Conservation (phyloP, 2,797 vertebrate species). For the Steatocranus sp. region DNA sequence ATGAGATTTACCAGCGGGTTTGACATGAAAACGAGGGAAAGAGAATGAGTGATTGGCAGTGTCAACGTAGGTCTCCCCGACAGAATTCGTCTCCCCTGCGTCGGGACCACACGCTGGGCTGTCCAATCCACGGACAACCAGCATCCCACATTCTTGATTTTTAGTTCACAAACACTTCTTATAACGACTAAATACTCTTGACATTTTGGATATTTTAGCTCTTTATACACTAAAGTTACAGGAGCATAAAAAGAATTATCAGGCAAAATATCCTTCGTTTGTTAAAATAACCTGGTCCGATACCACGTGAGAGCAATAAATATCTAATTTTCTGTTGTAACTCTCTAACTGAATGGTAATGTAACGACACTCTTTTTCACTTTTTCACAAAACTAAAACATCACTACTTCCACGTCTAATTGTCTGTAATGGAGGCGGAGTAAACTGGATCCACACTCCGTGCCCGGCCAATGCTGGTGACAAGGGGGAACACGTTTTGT, state of each 20-base stretch:
- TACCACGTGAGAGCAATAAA: not conserved
- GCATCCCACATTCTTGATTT: not conserved
- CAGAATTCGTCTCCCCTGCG: not conserved
- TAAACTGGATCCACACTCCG: not conserved
- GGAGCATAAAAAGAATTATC: not conserved
- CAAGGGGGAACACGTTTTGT: not conserved
- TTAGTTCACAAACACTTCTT: not conserved
- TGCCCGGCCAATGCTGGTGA: not conserved
- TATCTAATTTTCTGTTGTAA: accelerated
- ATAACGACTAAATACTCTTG: not conserved
- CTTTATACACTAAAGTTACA: not conserved
- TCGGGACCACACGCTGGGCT: not conserved
- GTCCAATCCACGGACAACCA: not conserved
- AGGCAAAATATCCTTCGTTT: not conserved
- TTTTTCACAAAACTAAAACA: not conserved
- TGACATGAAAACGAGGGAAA: not conserved
- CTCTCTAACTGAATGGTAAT: not conserved
- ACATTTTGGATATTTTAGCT: not conserved
- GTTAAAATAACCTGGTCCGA: not conserved
- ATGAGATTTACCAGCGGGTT: not conserved
- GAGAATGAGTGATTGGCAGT: accelerated
- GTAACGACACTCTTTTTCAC: not conserved
- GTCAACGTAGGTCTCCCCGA: accelerated
- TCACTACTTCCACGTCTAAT: not conserved
- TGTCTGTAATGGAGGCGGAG: not conserved